Base-by-base conservation (phyloP, 1,140 invertebrate species). In the Papilio polytes region DNA sequence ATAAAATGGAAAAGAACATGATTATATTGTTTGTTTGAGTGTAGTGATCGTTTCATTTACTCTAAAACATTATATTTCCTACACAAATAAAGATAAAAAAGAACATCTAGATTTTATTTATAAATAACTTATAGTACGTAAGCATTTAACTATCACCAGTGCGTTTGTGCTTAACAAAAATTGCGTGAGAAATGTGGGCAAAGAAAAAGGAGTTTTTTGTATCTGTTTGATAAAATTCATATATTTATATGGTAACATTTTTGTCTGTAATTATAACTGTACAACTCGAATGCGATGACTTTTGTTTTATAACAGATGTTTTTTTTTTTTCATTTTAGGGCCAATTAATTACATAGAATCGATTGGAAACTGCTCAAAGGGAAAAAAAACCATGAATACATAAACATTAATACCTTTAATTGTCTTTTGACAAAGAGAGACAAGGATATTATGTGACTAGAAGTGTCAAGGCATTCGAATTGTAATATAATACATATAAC, bases 231-330 rank as follows among this genome's bases (percentile, higher is more conserved):
- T 1, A 31, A 26, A 70, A 31, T 31, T 13, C 0, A 20, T 12
- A n/a, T 73, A 8, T 44, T 73, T 9, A 36, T 73, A 44, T 13
- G 9, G 9, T 73, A 73, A 36, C 3, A 31, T 56, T n/a, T 31
- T n/a, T 31, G 20, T 82, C 63, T 63, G 80, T 83, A 83, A 36
- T 78, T 79, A 72, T 80, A 83, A 70, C 7, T 53, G 51, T 56
- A 20, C 6, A 20, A 56, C 18, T 56, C 18, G 3, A 56, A 18
- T 56, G 53, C 53, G 7, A 3, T 56, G 53, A 56, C 53, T 8
- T 18, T n/a, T 9, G 53, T 48, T 48, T 48, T 48, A 48, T 36
- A 36, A 36, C 1, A 3, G 12, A 2, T 48, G 46, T 48, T 0
- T 7, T 15, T 7, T 48, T 48, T 13, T 48, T 48, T 48, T 48